phyloP scores from a whole-genome alignment of 1,140 invertebrate genomes.

The Cotesia vestalis region DNA sequence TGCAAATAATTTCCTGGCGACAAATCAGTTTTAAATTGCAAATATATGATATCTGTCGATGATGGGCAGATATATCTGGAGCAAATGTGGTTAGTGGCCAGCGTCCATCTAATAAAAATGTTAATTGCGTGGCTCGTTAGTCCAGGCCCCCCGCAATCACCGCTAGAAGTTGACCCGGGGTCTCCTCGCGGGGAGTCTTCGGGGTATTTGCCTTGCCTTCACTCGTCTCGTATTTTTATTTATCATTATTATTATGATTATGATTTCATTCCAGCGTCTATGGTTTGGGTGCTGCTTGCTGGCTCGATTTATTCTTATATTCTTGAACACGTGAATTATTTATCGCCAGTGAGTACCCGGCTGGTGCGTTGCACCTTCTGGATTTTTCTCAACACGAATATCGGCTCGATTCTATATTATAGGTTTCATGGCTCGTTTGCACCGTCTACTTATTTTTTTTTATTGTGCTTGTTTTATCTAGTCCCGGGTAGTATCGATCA shows the following conservation, averaged over 20 bases:
- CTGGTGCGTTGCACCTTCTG: conserved; percentile 24
- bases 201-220: conserved; percentile 52
- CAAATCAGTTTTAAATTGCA: too few relatives aligned
- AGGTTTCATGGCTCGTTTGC: background rate
- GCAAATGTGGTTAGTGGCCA: conserved; percentile 13
- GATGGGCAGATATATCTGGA: conserved; percentile 9
- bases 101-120: conserved; percentile 62
- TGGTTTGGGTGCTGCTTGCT: background rate
- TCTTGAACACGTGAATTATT: conserved; percentile 52
- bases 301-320: conserved; percentile 38
- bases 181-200: conserved; percentile 61
- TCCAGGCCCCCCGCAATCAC: conserved; percentile 59
- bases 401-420: background rate
- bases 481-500: conserved; percentile 36
- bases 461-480: conserved; percentile 3
- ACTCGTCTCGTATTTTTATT: conserved; percentile 35
- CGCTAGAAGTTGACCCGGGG: conserved; percentile 59
- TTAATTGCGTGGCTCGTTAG: conserved; percentile 66
- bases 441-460: background rate
- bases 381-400: background rate
- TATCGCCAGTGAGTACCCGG: conserved; percentile 49
- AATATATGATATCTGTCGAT: too few relatives aligned
- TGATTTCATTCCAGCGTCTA: conserved; percentile 2
- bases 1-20: too few relatives aligned
- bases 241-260: conserved; percentile 35